Evolutionary conservation across 2,113 vertebrate species (phyloP), one percentile per base, ranked within the genome.

Genomic region (Nesospiza acunhae): DNA sequence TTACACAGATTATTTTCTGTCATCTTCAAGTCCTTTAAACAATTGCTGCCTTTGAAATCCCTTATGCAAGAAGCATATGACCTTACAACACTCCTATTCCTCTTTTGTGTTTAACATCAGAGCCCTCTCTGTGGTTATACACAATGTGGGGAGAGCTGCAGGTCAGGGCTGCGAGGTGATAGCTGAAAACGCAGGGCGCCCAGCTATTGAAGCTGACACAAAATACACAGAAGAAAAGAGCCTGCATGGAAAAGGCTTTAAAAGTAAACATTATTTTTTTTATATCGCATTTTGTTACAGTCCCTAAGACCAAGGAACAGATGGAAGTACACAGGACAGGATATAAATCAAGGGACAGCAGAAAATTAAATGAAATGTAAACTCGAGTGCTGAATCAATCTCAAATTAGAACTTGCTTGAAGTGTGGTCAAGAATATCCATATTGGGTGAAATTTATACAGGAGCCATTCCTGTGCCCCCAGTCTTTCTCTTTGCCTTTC

Each of bases 251-350:
- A 86, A 78, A 92, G 50, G 72, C 11, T 62, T 95, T 79, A 58
- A 97, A 96, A 85, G 80, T 97, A 97, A 97, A 97, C 92, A 95
- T 55, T 76, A n/a, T 60, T 70, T 92, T 37, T 37, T 81, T 81
- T 87, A 9, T 59, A 90, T 58, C 10, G 22, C 37, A 15, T 72
- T 78, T 58, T 86, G 37, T 53, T 77, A 33, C 50, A 8, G 58
- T 28, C 63, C 39, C 56, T 47, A 87, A 63, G 49, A 0, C 17
- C 49, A 6, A 89, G 68, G 68, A 81, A 11, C 14, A 53, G 35
- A 7, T 52, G 74, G 49, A 7, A 46, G 47, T 72, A 33, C n/a
- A 44, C 31, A 49, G 52, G n/a, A 16, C 23, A 56, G 86, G 69
- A 49, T 58, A 56, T 42, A 90, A 88, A 81, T 52, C 64, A n/a